Evolutionary conservation across 1,140 invertebrate species (phyloP), one percentile per base, ranked within the genome.

Genomic region (Idris sp.): DNA sequence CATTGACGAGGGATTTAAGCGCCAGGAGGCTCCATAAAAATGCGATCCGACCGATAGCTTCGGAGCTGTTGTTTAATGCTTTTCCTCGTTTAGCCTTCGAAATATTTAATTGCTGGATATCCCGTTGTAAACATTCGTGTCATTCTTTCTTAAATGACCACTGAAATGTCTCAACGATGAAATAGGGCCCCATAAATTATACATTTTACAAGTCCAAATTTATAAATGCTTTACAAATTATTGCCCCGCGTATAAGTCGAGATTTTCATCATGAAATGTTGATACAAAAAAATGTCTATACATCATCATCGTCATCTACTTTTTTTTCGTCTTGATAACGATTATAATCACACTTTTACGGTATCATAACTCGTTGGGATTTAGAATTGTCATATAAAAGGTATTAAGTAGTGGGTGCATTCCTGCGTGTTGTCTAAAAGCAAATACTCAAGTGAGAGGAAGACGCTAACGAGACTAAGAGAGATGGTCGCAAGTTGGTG

Each of bases 11-110:
- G 74, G 76, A 76, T 79, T 83, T 76, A 77, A 80, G 77, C 79
- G 79, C 82, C 79, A 79, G 76, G 75, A 77, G 76, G 81, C 81
- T 81, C 69, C 77, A 80, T 77, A 81, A 82, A 83, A 79, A 82
- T 77, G 74, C 53, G 71, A 76, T 71, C 54, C 36, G 40, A 28
- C 44, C 76, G 73, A 76, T 77, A 71, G 64, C n/a, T n/a, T n/a
- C n/a, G n/a, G n/a, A n/a, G n/a, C n/a, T n/a, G n/a, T n/a, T n/a
- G 74, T 80, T 81, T 82, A 80, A 81, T 81, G 76, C 64, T 75
- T 74, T 72, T 61, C 65, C 59, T 64, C 75, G 74, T 68, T 73
- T 64, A 76, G 69, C 76, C 77, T 72, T 77, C 69, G 31, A 69
- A 67, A 75, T 73, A 56, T 74, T 67, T 72, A 71, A 61, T 75